Evolutionary conservation across 2,113 vertebrate species (phyloP).

Genomic region (Rhizomys pruinosus): DNA sequence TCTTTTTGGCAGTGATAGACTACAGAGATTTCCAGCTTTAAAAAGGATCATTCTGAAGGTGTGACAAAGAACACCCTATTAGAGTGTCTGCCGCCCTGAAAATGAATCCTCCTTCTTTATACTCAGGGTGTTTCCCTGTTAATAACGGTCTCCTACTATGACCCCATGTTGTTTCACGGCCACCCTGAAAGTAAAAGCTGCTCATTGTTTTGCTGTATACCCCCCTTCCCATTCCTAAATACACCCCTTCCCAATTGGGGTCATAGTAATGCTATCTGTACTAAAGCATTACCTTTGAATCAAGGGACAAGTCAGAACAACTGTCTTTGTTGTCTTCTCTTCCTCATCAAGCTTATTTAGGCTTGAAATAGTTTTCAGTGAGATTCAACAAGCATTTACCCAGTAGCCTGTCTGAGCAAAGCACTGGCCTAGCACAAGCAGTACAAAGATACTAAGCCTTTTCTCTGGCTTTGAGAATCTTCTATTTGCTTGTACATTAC

Average conservation of each 20-base stretch:
- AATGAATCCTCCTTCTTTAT: slow-evolving; percentile 71
- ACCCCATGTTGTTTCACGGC: slow-evolving; percentile 58
- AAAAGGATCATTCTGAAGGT: slow-evolving; percentile 71
- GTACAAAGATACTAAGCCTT: background rate
- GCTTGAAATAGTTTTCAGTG: background rate
- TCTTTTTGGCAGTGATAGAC: slow-evolving; percentile 36
- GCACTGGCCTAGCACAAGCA: background rate
- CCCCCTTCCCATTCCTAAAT: slow-evolving; percentile 8
- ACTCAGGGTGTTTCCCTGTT: slow-evolving; percentile 66
- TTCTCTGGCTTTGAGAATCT: background rate
- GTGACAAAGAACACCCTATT: slow-evolving; percentile 72
- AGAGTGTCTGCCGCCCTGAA: slow-evolving; percentile 60
- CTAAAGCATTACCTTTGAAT: background rate
- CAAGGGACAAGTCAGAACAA: background rate
- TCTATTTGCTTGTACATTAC: background rate
- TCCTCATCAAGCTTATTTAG: slow-evolving; percentile 24
- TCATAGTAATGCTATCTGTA: background rate
- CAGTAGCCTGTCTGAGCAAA: background rate
- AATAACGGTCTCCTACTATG: slow-evolving; percentile 66
- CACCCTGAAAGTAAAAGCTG: slow-evolving; percentile 51
- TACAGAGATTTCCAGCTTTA: slow-evolving; percentile 48
- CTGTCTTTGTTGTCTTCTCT: slow-evolving; percentile 9
- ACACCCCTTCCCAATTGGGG: background rate
- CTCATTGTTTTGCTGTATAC: slow-evolving; percentile 20
- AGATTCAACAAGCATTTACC: background rate